Conservation (phyloP, 1,140 invertebrate species). For the Drosophila auraria region DNA sequence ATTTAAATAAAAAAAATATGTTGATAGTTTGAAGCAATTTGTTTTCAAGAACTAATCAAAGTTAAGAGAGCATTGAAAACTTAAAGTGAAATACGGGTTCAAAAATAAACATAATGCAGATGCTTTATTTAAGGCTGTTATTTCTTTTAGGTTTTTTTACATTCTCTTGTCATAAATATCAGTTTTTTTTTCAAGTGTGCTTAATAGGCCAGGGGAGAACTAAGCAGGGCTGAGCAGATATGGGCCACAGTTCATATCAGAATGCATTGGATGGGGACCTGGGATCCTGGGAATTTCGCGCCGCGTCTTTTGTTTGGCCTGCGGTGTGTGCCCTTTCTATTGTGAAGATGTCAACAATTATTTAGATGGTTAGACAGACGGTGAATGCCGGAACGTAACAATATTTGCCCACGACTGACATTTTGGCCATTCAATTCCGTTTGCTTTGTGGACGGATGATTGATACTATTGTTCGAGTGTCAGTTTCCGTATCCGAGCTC, state of each 20-base stretch:
- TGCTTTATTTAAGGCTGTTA: too few relatives aligned
- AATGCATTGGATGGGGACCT: slow-evolving; percentile 6
- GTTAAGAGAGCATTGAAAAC: too few relatives aligned
- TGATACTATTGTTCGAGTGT: slow-evolving; percentile 32
- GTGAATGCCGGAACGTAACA: slow-evolving; percentile 16
- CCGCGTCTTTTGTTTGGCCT: slow-evolving; percentile 51
- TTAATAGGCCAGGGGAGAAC: slow-evolving; percentile 12
- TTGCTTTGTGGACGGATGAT: slow-evolving; percentile 30
- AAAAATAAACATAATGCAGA: too few relatives aligned
- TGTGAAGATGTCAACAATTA: slow-evolving; percentile 55
- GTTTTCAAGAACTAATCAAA: not conserved
- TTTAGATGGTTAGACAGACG: slow-evolving; percentile 48
- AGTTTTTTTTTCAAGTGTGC: slow-evolving; percentile 3
- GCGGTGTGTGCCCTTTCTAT: slow-evolving; percentile 33
- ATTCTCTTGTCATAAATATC: not conserved
- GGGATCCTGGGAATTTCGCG: slow-evolving; percentile 9
- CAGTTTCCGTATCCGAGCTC: not conserved
- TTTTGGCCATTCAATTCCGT: slow-evolving; percentile 39
- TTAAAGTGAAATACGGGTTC: too few relatives aligned
- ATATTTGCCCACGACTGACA: slow-evolving; percentile 37
- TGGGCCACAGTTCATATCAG: slow-evolving; percentile 11
- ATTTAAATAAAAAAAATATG: too few relatives aligned
- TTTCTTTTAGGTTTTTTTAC: too few relatives aligned
- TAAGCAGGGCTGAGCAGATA: not conserved
- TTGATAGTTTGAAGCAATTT: not conserved